phyloP scores from a whole-genome alignment of 2,888 invertebrate species.

The Rhamnusium bicolor region DNA sequence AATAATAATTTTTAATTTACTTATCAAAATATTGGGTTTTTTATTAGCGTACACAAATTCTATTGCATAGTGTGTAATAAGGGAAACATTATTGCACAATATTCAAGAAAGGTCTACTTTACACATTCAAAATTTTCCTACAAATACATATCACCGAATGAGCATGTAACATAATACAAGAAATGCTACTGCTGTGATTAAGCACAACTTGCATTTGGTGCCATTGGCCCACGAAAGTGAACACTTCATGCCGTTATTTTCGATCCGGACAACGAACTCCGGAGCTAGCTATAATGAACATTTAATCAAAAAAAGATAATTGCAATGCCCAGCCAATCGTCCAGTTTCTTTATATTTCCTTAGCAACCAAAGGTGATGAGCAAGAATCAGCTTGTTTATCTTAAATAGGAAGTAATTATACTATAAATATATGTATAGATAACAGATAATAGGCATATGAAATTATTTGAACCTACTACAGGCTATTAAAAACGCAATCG shows the following conservation, averaged over 20 bases:
- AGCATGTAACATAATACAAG: neutral
- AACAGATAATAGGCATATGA: neutral
- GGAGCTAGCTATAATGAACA: slow-evolving; percentile 18
- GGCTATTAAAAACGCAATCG: neutral
- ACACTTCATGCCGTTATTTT: slow-evolving; percentile 39
- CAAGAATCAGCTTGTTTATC: neutral
- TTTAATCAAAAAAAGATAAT: slow-evolving; percentile 33
- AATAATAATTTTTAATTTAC: too few species aligned
- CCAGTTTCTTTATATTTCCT: slow-evolving; percentile 13
- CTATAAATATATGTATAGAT: slow-evolving; percentile 16
- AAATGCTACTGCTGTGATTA: neutral
- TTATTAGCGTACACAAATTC: too few species aligned
- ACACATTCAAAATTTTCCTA: too few species aligned
- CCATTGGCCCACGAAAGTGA: slow-evolving; percentile 59
- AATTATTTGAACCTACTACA: neutral
- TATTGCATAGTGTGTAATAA: too few species aligned
- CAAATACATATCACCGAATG: neutral
- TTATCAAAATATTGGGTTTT: too few species aligned
- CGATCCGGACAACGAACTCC: slow-evolving; percentile 35
- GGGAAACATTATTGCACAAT: too few species aligned
- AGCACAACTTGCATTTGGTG: slow-evolving; percentile 5
- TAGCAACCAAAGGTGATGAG: neutral
- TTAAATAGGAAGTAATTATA: slow-evolving; percentile 23
- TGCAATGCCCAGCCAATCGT: slow-evolving; percentile 27
- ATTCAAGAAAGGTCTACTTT: too few species aligned